Percentiles rank a stretch among this genome's conserved stretches.
These are phyloP conservation scores for Branchellion lobata DNA, from an alignment of 2,888 invertebrate species.

Conservation along the genomic window DNA sequence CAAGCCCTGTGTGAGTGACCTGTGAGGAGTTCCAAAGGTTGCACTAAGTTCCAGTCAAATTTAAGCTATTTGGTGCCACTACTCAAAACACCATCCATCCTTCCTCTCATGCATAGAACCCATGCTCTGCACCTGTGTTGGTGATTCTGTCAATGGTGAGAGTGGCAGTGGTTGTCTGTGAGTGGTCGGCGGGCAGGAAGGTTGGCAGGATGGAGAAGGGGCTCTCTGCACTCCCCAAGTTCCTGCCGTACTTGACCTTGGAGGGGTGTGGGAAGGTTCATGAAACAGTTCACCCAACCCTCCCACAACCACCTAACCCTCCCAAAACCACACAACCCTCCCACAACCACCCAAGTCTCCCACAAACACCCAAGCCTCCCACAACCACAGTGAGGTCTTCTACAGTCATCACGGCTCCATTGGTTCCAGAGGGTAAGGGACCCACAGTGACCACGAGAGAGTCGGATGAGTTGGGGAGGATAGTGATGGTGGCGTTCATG, in stretches of 20 bases:
- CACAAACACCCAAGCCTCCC: too few relatives aligned
- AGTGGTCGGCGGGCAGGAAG: slow-evolving; percentile 51
- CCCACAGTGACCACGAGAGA: background rate
- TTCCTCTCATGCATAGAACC: background rate
- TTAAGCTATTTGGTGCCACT: too few relatives aligned
- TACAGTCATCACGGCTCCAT: slow-evolving; percentile 16
- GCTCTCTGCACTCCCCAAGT: slow-evolving; percentile 47
- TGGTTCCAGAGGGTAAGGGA: background rate
- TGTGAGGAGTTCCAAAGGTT: slow-evolving; percentile 3
- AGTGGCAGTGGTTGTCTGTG: slow-evolving; percentile 54
- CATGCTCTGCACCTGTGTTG: slow-evolving; percentile 54
- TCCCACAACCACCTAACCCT: too few relatives aligned
- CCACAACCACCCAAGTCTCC: too few relatives aligned
- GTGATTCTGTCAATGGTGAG: slow-evolving; percentile 56
- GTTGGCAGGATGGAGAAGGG: slow-evolving; percentile 48
- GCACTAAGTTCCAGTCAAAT: too few relatives aligned
- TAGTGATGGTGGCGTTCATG: slow-evolving; percentile 27
- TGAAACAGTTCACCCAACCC: too few relatives aligned
- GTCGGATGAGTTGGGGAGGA: slow-evolving; percentile 31
- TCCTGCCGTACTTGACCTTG: slow-evolving; percentile 47
- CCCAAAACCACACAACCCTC: too few relatives aligned
- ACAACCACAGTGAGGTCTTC: slow-evolving; percentile 21
- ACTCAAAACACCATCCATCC: too few relatives aligned
- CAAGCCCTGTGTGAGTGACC: slow-evolving; percentile 49
- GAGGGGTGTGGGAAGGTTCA: background rate